These are phyloP conservation scores for Aelia acuminata DNA, from an alignment of 2,888 invertebrate genomes.

Conservation along the genomic window DNA sequence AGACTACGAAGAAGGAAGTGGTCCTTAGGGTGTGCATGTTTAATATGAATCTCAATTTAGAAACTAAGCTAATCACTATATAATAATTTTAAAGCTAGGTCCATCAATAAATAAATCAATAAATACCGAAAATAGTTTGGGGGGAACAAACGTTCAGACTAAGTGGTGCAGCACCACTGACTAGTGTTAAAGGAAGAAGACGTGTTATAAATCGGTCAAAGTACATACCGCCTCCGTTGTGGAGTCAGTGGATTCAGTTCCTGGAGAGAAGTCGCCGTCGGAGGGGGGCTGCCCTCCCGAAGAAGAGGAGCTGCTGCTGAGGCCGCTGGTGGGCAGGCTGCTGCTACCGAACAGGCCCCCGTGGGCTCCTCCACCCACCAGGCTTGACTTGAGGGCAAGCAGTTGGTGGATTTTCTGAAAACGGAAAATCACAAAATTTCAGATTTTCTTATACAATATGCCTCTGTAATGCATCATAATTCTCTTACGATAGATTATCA, in stretches of 20 bases:
- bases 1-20: not conserved
- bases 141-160: not conserved
- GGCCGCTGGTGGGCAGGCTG: conserved; percentile 57
- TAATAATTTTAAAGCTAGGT: not conserved
- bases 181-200: not conserved
- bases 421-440: conserved; percentile 30
- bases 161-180: not conserved
- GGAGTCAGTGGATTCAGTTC: conserved; percentile 35
- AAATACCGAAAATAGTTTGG: not conserved
- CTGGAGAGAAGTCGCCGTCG: conserved; percentile 27
- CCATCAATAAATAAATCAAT: not conserved
- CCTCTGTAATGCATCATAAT: no score
- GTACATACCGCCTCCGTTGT: conserved; percentile 31
- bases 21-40: not conserved
- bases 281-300: not conserved
- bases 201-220: not conserved
- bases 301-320: conserved; percentile 48
- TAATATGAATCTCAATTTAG: not conserved
- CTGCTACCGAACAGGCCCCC: conserved; percentile 59
- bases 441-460: no score
- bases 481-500: no score
- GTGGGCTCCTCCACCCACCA: conserved; percentile 62
- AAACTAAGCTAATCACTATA: not conserved
- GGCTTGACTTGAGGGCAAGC: conserved; percentile 67
- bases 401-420: conserved; percentile 67